Evolutionary conservation across 2,797 vertebrate species (phyloP).

Genomic region (Nothura maculosa): DNA sequence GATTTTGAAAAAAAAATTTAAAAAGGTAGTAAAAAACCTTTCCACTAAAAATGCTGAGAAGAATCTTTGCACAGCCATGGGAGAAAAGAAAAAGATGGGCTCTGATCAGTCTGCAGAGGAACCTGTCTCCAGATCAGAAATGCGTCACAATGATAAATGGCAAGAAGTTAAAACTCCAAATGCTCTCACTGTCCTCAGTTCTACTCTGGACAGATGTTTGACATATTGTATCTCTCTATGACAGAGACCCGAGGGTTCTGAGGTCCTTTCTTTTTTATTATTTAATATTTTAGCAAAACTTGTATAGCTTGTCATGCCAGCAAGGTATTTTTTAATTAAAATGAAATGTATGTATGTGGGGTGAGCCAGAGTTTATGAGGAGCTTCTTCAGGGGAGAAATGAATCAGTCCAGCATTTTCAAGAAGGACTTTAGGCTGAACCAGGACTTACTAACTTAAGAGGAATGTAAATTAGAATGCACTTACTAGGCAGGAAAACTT

Average conservation of each 20-base stretch:
- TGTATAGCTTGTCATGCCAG: constrained; percentile 69
- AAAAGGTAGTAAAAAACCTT: not conserved
- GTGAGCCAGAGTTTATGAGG: constrained; percentile 75
- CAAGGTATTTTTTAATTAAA: constrained; percentile 77
- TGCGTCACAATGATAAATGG: constrained; percentile 53
- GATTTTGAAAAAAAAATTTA: not conserved
- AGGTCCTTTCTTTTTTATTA: constrained; percentile 50
- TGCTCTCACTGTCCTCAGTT: constrained; percentile 40
- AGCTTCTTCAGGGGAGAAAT: constrained; percentile 73
- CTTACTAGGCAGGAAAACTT: constrained; percentile 24
- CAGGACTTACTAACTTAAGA: constrained; percentile 44
- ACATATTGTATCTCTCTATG: constrained; percentile 63
- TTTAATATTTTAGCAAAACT: constrained; percentile 71
- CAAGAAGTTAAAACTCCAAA: constrained; percentile 52
- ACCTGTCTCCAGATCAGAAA: constrained; percentile 46
- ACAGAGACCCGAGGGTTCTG: constrained; percentile 71
- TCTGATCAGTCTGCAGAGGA: not conserved
- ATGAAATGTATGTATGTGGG: constrained; percentile 68
- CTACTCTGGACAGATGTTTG: constrained; percentile 71
- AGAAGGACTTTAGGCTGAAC: constrained; percentile 48
- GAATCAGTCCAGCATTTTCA: constrained; percentile 63
- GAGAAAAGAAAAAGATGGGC: constrained; percentile 24
- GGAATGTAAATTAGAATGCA: constrained; percentile 64
- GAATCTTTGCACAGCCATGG: not conserved
- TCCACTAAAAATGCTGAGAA: not conserved